Evolutionary conservation across 2,113 vertebrate genomes (phyloP).

Genomic region (Jaculus jaculus): DNA sequence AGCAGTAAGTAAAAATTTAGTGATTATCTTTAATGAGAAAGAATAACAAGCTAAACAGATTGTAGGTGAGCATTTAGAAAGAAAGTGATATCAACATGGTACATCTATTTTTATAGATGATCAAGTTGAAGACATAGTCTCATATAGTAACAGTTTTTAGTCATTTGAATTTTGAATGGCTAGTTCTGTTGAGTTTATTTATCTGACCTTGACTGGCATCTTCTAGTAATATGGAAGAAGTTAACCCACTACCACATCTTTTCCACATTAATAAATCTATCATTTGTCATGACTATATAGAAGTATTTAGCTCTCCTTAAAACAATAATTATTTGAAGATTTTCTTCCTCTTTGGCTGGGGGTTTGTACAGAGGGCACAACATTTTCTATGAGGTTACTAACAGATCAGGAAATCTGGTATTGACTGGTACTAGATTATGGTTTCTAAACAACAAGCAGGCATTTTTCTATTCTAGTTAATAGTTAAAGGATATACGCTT

Average conservation of each 20-base stretch:
- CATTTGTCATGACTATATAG: slow-evolving; percentile 19
- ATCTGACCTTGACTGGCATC: background rate
- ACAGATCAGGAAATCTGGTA: slow-evolving; percentile 82
- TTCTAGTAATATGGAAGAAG: slow-evolving; percentile 50
- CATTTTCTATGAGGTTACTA: slow-evolving; percentile 75
- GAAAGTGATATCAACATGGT: background rate
- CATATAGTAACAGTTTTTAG: slow-evolving; percentile 28
- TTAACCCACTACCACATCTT: slow-evolving; percentile 36
- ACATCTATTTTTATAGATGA: slow-evolving; percentile 8
- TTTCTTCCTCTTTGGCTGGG: slow-evolving; percentile 48
- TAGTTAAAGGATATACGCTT: slow-evolving; percentile 93
- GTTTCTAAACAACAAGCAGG: slow-evolving; percentile 92
- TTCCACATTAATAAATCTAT: slow-evolving; percentile 9
- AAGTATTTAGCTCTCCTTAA: background rate
- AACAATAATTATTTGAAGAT: slow-evolving; percentile 68
- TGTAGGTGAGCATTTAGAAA: slow-evolving; percentile 6
- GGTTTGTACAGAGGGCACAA: slow-evolving; percentile 62
- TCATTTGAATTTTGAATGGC: slow-evolving; percentile 62
- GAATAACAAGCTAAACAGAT: background rate
- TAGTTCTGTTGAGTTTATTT: slow-evolving; percentile 44
- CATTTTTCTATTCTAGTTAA: slow-evolving; percentile 97
- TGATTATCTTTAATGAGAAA: slow-evolving; percentile 51
- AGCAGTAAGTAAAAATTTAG: slow-evolving; percentile 59
- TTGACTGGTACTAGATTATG: slow-evolving; percentile 87
- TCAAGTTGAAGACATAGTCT: slow-evolving; percentile 13